These are phyloP conservation scores for Drosophila formosana DNA, from an alignment of 2,888 invertebrate species.

Conservation along the genomic window DNA sequence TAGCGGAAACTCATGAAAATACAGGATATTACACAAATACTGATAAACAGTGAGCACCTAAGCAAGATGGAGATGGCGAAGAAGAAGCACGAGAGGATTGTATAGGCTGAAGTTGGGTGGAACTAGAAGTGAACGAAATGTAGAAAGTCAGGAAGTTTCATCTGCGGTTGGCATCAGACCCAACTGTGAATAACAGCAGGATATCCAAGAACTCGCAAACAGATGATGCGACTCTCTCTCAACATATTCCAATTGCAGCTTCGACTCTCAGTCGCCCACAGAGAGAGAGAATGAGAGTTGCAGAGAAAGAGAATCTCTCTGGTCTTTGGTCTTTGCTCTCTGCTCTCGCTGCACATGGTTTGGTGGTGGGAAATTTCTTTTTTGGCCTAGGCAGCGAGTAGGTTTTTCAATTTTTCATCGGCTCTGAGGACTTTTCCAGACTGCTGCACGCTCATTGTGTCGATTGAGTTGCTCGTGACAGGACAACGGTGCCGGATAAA, in stretches of 20 bases:
- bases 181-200: conserved; percentile 57
- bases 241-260: conserved; percentile 26
- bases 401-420: conserved; percentile 55
- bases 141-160: conserved; percentile 75
- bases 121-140: conserved; percentile 50
- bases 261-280: not conserved
- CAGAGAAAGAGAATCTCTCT: too few relatives aligned
- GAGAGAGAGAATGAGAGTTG: not conserved
- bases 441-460: conserved; percentile 81
- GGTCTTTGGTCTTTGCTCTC: not conserved
- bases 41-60: conserved; percentile 40
- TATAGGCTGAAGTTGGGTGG: conserved; percentile 10
- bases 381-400: conserved; percentile 41
- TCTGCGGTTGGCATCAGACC: conserved; percentile 66
- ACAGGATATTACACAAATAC: conserved; percentile 75
- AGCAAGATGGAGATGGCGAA: not conserved
- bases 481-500: conserved; percentile 81
- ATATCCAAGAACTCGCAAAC: conserved; percentile 57
- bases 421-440: conserved; percentile 81
- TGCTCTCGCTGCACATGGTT: conserved; percentile 49
- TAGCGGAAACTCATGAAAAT: conserved; percentile 75
- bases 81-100: conserved; percentile 4
- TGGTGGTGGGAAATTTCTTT: conserved; percentile 68
- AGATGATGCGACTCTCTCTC: conserved; percentile 48
- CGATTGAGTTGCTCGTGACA: conserved; percentile 85